Evolutionary conservation across 2,888 invertebrate genomes (phyloP).

Genomic region (Eilema caniola): DNA sequence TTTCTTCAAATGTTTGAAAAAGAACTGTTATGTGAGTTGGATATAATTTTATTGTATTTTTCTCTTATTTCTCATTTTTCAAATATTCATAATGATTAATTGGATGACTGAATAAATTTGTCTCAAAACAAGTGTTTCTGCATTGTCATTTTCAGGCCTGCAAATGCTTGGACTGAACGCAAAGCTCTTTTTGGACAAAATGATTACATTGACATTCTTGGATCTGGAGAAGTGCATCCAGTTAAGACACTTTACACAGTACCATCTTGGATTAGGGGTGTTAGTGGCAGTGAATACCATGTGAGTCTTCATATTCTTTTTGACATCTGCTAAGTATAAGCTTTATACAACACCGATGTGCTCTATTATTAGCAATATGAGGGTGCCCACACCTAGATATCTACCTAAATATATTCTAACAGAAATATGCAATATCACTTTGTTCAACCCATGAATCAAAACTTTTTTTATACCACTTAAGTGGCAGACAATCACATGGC

Average conservation of each 20-base stretch:
- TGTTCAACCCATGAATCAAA: background rate
- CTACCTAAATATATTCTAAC: background rate
- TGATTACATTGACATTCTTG: slow-evolving; percentile 98
- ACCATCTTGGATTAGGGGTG: slow-evolving; percentile 96
- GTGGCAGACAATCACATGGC: too few relatives aligned
- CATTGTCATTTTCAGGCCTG: slow-evolving; percentile 84
- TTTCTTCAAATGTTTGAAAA: too few relatives aligned
- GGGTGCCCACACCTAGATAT: background rate
- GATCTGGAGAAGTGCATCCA: slow-evolving; percentile 93
- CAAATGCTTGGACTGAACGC: slow-evolving; percentile 91
- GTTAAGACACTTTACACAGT: slow-evolving; percentile 94
- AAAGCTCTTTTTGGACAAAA: slow-evolving; percentile 97
- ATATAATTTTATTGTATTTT: too few relatives aligned
- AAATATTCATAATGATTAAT: background rate
- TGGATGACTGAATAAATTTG: background rate
- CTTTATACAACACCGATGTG: background rate
- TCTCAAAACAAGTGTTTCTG: slow-evolving; percentile 1
- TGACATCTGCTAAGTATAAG: background rate
- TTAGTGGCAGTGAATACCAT: slow-evolving; percentile 94
- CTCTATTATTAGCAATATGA: background rate
- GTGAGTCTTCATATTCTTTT: slow-evolving; percentile 67
- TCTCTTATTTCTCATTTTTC: too few relatives aligned
- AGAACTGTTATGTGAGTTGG: too few relatives aligned
- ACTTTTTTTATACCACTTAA: too few relatives aligned
- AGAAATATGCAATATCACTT: background rate